Base-by-base conservation (phyloP, 2,888 invertebrate genomes). In the Listrodromus nycthemerus region DNA sequence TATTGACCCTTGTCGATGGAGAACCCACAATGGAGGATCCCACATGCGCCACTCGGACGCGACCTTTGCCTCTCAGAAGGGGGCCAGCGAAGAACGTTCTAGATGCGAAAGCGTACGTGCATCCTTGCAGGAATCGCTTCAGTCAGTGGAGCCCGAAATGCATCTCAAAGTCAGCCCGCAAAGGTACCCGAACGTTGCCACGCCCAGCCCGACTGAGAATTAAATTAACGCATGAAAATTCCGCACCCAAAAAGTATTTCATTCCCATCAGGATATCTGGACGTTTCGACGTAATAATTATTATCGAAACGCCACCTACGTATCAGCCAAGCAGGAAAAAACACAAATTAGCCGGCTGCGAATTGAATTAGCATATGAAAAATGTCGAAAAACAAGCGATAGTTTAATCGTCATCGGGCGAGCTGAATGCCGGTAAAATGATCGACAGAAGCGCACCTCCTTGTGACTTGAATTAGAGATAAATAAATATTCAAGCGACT, bases 1-100 rank as follows among this genome's bases (percentile, higher is more conserved):
- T 63, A 78, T 84, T 84, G 71, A 84, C 81, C 84, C 80, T 58
- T 78, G 74, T 84, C 80, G 79, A 66, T 50, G 67, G 33, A 10
- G 45, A 73, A 61, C 48, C 33, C 21, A 50, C 74, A 74, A 75
- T 65, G 81, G 81, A 74, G 52, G 65, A 78, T 65, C 48, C 30
- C 74, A 50, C 63, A 58, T 63, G 63, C 33, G 19, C 33, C 33
- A 21, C 16, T 61, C 61, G 61, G 16, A 61, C 55, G 55, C 55
- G 55, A 55, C 55, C 24, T 55, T 55, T 55, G 55, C 10, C 55
- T 55, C 55, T 55, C 61, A 16, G 30, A 27, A 27, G 61, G 61
- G 61, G 30, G 61, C 24, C 5, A 4, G 7, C 24, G n/a, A 6
- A 13, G 61, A 61, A 61, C 30, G 61, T 61, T 61, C 61, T 30